Evolutionary conservation across 2,113 vertebrate genomes (phyloP).

Genomic region (Oreochromis tanganicae): DNA sequence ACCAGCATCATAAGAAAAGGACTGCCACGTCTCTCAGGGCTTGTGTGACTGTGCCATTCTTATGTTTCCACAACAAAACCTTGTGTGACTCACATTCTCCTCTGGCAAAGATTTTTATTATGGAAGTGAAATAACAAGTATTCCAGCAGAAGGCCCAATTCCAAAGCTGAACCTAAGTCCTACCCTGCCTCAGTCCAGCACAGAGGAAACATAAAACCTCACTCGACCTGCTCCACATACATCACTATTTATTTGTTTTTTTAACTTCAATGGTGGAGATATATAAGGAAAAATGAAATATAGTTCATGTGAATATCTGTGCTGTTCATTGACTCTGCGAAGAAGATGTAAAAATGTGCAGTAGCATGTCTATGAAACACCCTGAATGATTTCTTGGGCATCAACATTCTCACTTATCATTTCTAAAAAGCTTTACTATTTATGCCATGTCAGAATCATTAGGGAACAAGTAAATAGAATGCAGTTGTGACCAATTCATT

Average conservation of each 20-base stretch:
- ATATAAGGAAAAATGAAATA: not conserved
- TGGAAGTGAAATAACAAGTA: constrained; percentile 32
- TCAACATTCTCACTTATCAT: not conserved
- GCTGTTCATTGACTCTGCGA: not conserved
- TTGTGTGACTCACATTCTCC: constrained; percentile 38
- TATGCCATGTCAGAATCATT: not conserved
- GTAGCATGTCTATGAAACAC: not conserved
- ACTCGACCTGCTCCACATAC: not conserved
- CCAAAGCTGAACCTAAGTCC: not conserved
- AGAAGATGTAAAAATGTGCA: not conserved
- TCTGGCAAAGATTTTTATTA: constrained; percentile 27
- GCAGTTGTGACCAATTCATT: not conserved
- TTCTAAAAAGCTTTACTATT: not conserved
- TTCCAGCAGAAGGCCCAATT: not conserved
- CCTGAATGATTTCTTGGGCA: not conserved
- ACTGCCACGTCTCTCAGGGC: not conserved
- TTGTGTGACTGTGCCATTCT: not conserved
- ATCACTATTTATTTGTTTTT: not conserved
- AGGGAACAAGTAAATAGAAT: not conserved
- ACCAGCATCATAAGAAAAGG: not conserved
- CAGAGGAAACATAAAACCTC: not conserved
- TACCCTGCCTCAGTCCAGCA: not conserved
- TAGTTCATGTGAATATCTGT: not conserved
- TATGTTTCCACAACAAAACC: constrained; percentile 50
- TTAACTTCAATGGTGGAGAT: not conserved